Evolutionary conservation across 1,140 invertebrate species (phyloP).

Genomic region (Drosophila punjabiensis): DNA sequence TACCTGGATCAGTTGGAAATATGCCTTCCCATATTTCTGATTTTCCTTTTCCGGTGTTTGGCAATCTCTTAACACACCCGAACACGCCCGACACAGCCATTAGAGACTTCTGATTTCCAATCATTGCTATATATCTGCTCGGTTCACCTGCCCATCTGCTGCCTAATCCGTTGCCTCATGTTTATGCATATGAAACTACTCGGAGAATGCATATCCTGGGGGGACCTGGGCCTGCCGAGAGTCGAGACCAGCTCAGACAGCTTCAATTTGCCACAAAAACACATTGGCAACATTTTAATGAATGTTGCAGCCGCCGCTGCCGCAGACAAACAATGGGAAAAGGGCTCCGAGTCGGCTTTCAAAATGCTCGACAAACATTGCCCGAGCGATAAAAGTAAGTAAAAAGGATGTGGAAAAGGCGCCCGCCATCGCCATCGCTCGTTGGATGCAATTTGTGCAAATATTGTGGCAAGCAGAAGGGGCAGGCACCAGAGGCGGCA

Average conservation of each 20-base stretch:
- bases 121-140: constrained; percentile 31
- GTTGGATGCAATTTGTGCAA: constrained; percentile 74
- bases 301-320: constrained; percentile 63
- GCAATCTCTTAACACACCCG: background rate
- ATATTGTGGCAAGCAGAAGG: constrained; percentile 64
- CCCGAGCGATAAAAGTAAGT: constrained; percentile 71
- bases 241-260: constrained; percentile 50
- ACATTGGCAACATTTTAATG: constrained; percentile 83
- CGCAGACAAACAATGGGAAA: constrained; percentile 71
- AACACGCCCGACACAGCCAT: constrained; percentile 26
- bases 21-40: background rate
- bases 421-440: constrained; percentile 39
- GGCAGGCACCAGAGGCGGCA: background rate
- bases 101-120: constrained; percentile 46
- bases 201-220: constrained; percentile 62
- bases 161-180: constrained; percentile 59
- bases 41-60: background rate
- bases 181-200: constrained; percentile 64
- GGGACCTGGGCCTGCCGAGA: constrained; percentile 2
- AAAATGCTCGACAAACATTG: constrained; percentile 82
- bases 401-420: constrained; percentile 64
- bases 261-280: constrained; percentile 83
- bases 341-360: constrained; percentile 50
- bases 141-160: constrained; percentile 14
- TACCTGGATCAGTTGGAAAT: background rate